Percentiles rank a stretch among this genome's conserved stretches.
phyloP scores from a whole-genome alignment of 2,797 vertebrate genomes.

The Sebastes paucispinis region DNA sequence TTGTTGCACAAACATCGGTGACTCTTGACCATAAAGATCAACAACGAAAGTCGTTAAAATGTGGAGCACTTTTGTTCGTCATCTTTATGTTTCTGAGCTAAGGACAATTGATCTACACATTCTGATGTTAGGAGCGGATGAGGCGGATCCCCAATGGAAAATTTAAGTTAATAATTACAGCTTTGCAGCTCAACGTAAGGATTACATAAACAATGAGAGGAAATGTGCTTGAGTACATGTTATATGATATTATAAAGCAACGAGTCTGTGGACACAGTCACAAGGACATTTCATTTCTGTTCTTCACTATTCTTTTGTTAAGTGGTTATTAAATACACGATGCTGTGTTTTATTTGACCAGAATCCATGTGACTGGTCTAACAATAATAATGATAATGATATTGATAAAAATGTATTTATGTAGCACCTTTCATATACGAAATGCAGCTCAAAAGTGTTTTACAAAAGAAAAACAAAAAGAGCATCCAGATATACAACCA shows the following conservation, averaged over 20 bases:
- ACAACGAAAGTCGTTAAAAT: not conserved
- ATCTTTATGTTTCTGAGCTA: not conserved
- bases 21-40: not conserved
- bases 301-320: too few relatives aligned
- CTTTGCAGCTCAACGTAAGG: not conserved
- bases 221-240: not conserved
- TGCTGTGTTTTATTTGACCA: too few relatives aligned
- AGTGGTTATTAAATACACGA: too few relatives aligned
- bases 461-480: too few relatives aligned
- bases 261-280: not conserved
- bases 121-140: slow-evolving; percentile 4
- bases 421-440: too few relatives aligned
- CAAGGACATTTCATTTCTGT: not conserved
- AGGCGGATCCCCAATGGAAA: not conserved
- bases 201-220: not conserved
- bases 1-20: not conserved
- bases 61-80: not conserved
- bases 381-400: too few relatives aligned
- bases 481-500: too few relatives aligned
- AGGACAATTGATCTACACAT: not conserved
- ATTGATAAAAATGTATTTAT: too few relatives aligned
- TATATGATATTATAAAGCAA: not conserved
- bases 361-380: too few relatives aligned
- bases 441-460: too few relatives aligned
- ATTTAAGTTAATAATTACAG: not conserved